These are phyloP conservation scores for Mythimna pallens DNA, from an alignment of 2,888 invertebrate species.

Conservation along the genomic window DNA sequence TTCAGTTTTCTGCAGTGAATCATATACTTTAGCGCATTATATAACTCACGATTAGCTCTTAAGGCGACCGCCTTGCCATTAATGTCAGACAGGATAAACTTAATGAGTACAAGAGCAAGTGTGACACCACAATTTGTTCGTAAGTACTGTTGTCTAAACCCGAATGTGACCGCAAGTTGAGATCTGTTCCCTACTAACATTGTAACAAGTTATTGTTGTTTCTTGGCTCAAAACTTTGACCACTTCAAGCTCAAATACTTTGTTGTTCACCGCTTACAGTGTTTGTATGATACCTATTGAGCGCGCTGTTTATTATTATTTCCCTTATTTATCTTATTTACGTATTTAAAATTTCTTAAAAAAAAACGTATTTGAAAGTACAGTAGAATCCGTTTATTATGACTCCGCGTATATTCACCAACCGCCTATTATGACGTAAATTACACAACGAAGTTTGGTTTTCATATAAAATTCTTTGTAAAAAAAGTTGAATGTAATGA, in stretches of 20 bases:
- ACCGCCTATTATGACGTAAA: too few relatives aligned
- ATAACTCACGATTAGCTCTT: neutral
- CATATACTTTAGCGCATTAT: too few relatives aligned
- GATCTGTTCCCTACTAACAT: slow-evolving; percentile 14
- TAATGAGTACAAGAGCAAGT: neutral
- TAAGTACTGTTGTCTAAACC: slow-evolving; percentile 9
- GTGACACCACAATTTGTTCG: slow-evolving; percentile 1
- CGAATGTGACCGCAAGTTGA: slow-evolving; percentile 24
- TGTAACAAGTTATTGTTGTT: slow-evolving; percentile 49
- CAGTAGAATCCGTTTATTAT: too few relatives aligned
- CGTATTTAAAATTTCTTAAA: too few relatives aligned
- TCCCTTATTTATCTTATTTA: too few relatives aligned
- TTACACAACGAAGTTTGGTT: too few relatives aligned
- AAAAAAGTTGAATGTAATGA: too few relatives aligned
- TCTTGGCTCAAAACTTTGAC: slow-evolving; percentile 35
- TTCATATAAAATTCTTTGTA: too few relatives aligned
- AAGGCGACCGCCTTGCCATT: neutral
- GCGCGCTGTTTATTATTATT: neutral
- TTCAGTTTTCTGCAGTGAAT: too few relatives aligned
- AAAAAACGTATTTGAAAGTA: too few relatives aligned
- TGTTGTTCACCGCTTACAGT: slow-evolving; percentile 1
- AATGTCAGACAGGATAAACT: neutral
- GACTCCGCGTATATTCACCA: too few relatives aligned
- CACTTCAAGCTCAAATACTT: slow-evolving; percentile 6
- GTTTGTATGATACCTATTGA: neutral